phyloP scores from a whole-genome alignment of 2,113 vertebrate species.

The Callionymus lyra region DNA sequence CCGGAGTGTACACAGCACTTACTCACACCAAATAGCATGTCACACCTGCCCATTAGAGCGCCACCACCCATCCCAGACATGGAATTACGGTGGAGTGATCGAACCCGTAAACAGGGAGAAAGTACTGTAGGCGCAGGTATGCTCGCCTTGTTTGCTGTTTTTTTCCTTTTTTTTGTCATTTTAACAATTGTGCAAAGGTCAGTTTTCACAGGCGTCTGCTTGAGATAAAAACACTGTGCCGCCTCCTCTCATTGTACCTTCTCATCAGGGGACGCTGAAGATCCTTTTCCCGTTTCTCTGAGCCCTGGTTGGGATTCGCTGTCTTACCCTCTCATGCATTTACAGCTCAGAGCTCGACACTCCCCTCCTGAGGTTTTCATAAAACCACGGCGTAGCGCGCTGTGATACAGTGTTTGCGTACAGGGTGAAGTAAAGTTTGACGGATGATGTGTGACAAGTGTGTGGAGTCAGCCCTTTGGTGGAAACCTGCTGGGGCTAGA shows the following conservation, averaged over 20 bases:
- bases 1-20: constrained; percentile 9
- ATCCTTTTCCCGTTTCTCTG: constrained; percentile 1
- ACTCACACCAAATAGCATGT: constrained; percentile 34
- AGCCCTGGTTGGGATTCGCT: constrained; percentile 24
- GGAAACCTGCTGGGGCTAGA: constrained; percentile 44
- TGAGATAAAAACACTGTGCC: constrained; percentile 40
- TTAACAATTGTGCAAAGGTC: constrained; percentile 48
- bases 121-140: constrained; percentile 8
- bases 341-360: constrained; percentile 18
- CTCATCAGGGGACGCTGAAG: constrained; percentile 5
- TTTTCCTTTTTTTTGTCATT: constrained; percentile 33
- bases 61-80: constrained; percentile 13
- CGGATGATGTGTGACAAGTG: constrained; percentile 58
- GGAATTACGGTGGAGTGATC: constrained; percentile 17
- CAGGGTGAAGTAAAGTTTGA: constrained; percentile 25
- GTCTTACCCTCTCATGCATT: constrained; percentile 20
- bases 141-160: constrained; percentile 16
- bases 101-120: constrained; percentile 12
- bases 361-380: constrained; percentile 28
- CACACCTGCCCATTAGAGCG: constrained; percentile 23
- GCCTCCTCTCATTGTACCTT: constrained; percentile 36
- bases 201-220: constrained; percentile 37
- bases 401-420: constrained; percentile 8
- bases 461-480: constrained; percentile 62
- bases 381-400: neutral